These are phyloP conservation scores for Clytia hemisphaerica DNA, from an alignment of 30 jellyfish, hydroid and myxozoan species.

Conservation along the genomic window DNA sequence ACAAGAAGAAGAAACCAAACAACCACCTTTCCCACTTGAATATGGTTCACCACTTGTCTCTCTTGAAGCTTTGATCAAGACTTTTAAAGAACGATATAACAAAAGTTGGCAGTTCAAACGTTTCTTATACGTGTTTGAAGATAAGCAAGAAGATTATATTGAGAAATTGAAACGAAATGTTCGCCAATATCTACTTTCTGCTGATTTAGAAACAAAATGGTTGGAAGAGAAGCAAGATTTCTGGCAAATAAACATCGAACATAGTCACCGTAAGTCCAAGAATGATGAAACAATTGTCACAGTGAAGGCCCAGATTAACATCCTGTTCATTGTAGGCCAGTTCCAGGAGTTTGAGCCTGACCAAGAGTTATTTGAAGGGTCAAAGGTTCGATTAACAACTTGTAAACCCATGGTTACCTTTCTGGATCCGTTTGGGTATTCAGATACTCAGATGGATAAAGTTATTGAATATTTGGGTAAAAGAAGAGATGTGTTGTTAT, in stretches of 20 bases:
- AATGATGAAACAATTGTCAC: no score
- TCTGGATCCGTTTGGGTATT: not conserved
- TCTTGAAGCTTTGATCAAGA: not conserved
- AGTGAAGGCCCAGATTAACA: no score
- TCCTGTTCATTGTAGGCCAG: not conserved
- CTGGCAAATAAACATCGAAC: no score
- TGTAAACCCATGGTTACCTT: not conserved
- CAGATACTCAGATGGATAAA: not conserved
- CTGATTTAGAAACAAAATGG: no score
- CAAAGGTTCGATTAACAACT: not conserved
- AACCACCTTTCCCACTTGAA: not conserved
- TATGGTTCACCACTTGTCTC: constrained; percentile 2
- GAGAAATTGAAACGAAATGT: no score
- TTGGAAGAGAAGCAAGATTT: no score
- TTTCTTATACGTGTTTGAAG: not conserved
- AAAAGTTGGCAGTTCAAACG: not conserved
- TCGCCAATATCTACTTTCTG: no score
- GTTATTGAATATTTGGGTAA: not conserved
- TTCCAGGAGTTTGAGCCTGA: not conserved
- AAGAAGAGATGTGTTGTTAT: not conserved
- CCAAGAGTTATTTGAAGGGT: not conserved
- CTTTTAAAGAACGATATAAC: not conserved
- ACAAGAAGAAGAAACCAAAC: no score
- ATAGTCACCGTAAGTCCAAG: no score
- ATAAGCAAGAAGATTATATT: not conserved